phyloP scores from a whole-genome alignment of 2,113 vertebrate species.

The Tupaia chinensis region DNA sequence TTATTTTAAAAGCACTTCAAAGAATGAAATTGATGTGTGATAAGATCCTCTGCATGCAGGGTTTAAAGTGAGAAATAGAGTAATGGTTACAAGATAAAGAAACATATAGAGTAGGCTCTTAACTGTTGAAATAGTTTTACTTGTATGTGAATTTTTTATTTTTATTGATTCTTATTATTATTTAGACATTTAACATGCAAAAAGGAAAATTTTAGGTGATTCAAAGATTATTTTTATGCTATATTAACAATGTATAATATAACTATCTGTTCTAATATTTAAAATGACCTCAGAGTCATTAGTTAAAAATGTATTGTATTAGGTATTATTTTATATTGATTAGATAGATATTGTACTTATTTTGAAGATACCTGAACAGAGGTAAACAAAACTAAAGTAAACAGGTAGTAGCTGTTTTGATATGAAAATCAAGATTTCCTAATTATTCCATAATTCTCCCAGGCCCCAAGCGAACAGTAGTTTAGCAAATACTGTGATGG shows the following conservation, averaged over 20 bases:
- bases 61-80: neutral
- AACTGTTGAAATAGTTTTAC: neutral
- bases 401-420: neutral
- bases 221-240: neutral
- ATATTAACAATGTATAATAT: neutral
- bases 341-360: neutral
- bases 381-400: neutral
- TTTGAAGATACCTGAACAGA: slow-evolving; percentile 1
- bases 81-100: neutral
- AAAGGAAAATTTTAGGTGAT: neutral
- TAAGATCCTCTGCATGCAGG: neutral
- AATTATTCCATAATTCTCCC: neutral
- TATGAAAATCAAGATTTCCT: neutral
- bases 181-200: neutral
- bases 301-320: slow-evolving; percentile 31
- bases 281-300: neutral
- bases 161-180: neutral
- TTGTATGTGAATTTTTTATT: neutral
- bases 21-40: neutral
- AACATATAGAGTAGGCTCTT: neutral
- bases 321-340: neutral
- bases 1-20: neutral
- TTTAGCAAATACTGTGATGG: neutral
- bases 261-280: neutral
- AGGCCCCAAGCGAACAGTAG: neutral